Percentiles rank a stretch among this genome's conserved stretches.
These are phyloP conservation scores for Acanthopagrus latus DNA, from an alignment of 2,797 vertebrate genomes.

Conservation along the genomic window DNA sequence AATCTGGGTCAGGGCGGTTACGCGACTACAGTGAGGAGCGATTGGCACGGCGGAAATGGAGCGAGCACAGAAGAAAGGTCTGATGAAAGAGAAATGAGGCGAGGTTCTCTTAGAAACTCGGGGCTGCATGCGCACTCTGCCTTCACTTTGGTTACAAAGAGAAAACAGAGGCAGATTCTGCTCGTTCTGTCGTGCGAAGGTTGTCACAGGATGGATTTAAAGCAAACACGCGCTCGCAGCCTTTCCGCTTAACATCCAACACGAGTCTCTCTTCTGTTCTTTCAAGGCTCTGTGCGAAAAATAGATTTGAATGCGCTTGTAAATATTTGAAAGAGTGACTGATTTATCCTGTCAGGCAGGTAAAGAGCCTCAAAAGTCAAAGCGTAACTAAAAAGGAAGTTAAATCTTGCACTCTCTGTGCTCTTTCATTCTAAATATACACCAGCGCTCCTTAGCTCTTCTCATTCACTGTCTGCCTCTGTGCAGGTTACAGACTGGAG, in stretches of 20 bases:
- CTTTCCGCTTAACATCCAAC: conserved; percentile 38
- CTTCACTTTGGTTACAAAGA: conserved; percentile 29
- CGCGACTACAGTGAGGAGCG: conserved; percentile 25
- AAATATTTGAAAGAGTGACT: conserved; percentile 69
- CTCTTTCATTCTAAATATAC: conserved; percentile 54
- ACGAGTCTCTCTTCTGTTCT: conserved; percentile 46
- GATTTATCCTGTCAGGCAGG: conserved; percentile 53
- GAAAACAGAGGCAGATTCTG: not conserved
- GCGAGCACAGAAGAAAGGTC: conserved; percentile 17
- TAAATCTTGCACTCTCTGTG: conserved; percentile 40
- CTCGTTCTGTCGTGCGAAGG: conserved; percentile 54
- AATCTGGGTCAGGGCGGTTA: conserved; percentile 77
- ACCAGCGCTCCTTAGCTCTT: conserved; percentile 17
- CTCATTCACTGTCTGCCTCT: not conserved
- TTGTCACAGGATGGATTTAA: conserved; percentile 44
- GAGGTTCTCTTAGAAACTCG: conserved; percentile 27
- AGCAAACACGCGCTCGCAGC: conserved; percentile 36
- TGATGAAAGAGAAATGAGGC: conserved; percentile 19
- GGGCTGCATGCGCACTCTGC: conserved; percentile 9
- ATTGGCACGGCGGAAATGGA: conserved; percentile 44
- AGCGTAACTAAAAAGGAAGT: conserved; percentile 28
- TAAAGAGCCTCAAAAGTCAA: conserved; percentile 49
- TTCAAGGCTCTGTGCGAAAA: conserved; percentile 55
- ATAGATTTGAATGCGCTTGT: conserved; percentile 63
- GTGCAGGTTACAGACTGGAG: not conserved